Evolutionary conservation across 2,888 invertebrate genomes (phyloP).

Genomic region (Phyllotreta striolata): DNA sequence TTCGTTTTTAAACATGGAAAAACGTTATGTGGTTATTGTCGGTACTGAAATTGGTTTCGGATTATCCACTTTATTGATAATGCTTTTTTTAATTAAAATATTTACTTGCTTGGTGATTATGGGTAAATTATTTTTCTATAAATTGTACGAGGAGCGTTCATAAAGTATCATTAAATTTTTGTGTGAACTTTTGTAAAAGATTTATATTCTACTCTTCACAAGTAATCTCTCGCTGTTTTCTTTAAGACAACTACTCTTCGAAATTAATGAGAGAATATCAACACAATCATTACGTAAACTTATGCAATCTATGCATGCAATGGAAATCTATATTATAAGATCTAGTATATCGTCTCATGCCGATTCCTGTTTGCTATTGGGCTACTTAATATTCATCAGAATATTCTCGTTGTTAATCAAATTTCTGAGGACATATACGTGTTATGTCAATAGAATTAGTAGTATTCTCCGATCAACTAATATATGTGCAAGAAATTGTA

Average conservation of each 20-base stretch:
- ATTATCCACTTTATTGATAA: slow-evolving; percentile 12
- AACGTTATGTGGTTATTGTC: not conserved
- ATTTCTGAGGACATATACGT: slow-evolving; percentile 27
- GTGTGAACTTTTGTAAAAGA: no score
- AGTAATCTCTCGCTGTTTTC: no score
- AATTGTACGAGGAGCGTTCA: no score
- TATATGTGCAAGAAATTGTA: slow-evolving; percentile 6
- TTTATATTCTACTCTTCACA: no score
- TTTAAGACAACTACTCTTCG: not conserved
- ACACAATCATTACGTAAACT: slow-evolving; percentile 18
- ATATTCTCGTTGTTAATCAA: slow-evolving; percentile 29
- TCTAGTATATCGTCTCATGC: slow-evolving; percentile 21
- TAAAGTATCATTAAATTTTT: no score
- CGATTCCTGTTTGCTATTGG: slow-evolving; percentile 30
- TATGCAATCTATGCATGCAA: slow-evolving; percentile 20
- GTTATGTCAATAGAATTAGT: slow-evolving; percentile 24
- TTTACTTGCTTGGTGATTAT: no score
- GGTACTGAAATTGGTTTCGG: not conserved
- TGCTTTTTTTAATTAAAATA: no score
- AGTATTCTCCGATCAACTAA: slow-evolving; percentile 19
- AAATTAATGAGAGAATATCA: slow-evolving; percentile 13
- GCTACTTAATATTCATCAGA: slow-evolving; percentile 30
- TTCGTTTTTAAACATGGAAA: slow-evolving; percentile 8
- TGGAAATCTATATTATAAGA: slow-evolving; percentile 11
- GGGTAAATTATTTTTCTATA: no score